phyloP scores from a whole-genome alignment of 2,113 vertebrate species.

The Psammodynastes pulverulentus region DNA sequence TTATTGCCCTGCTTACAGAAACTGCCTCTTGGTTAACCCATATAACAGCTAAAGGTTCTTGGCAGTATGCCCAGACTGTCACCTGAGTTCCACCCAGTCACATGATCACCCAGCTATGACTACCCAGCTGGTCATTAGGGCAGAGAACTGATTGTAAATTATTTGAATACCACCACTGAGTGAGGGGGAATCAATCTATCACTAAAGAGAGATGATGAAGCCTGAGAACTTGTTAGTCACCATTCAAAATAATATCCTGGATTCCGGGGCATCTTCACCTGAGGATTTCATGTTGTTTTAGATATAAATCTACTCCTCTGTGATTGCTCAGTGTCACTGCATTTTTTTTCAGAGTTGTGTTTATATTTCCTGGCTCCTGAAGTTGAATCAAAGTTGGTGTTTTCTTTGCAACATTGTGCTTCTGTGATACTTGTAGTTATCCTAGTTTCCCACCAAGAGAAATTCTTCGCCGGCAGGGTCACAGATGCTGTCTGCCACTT shows the following conservation, averaged over 20 bases:
- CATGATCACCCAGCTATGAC: no score
- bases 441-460: neutral
- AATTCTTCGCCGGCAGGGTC: neutral
- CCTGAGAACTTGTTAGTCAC: neutral
- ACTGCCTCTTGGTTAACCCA: no score
- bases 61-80: no score
- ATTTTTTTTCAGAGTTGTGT: neutral
- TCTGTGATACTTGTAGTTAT: neutral
- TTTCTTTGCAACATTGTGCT: neutral
- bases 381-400: neutral
- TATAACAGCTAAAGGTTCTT: no score
- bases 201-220: neutral
- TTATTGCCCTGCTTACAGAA: no score
- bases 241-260: neutral
- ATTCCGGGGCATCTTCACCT: neutral
- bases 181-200: neutral
- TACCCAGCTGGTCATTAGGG: no score
- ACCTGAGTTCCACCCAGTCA: no score
- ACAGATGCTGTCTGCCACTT: neutral
- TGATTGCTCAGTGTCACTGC: neutral
- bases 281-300: neutral
- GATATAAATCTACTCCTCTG: neutral
- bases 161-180: no score
- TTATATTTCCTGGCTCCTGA: neutral
- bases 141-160: no score